phyloP scores from a whole-genome alignment of 1,140 invertebrate species.

The Trichonephila clavipes region DNA sequence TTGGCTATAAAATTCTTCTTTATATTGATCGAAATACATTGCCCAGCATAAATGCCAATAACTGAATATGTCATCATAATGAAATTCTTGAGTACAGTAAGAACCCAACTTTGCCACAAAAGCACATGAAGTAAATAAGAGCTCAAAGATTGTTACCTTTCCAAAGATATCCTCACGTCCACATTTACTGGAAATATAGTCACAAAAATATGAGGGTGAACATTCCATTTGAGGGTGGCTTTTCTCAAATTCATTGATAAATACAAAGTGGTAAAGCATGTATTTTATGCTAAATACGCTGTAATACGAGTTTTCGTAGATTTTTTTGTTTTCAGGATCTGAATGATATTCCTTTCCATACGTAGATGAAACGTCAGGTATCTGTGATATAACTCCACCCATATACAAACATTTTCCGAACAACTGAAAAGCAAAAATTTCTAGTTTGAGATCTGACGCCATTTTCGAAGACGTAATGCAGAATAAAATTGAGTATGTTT shows the following conservation, averaged over 20 bases:
- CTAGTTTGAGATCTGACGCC: not conserved
- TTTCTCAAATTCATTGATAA: not conserved
- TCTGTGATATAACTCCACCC: not conserved
- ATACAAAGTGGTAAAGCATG: not conserved
- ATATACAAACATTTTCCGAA: not conserved
- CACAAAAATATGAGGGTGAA: not conserved
- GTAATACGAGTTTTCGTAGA: not conserved
- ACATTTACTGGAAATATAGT: not conserved
- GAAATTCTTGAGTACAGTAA: fast-evolving
- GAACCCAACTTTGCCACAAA: not conserved
- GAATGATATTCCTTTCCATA: not conserved
- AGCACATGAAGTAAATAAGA: not conserved
- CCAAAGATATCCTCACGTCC: not conserved
- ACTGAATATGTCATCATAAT: not conserved
- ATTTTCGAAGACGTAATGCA: not conserved
- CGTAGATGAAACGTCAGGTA: not conserved
- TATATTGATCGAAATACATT: not conserved
- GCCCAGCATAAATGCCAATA: not conserved
- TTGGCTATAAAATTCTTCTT: not conserved
- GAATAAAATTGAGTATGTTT: no score
- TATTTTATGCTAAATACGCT: not conserved
- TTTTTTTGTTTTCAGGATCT: not conserved
- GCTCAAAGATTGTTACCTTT: not conserved
- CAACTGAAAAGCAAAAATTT: not conserved
- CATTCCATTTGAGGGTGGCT: not conserved